Base-by-base conservation (phyloP, 2,113 vertebrate genomes). In the Melospiza georgiana region DNA sequence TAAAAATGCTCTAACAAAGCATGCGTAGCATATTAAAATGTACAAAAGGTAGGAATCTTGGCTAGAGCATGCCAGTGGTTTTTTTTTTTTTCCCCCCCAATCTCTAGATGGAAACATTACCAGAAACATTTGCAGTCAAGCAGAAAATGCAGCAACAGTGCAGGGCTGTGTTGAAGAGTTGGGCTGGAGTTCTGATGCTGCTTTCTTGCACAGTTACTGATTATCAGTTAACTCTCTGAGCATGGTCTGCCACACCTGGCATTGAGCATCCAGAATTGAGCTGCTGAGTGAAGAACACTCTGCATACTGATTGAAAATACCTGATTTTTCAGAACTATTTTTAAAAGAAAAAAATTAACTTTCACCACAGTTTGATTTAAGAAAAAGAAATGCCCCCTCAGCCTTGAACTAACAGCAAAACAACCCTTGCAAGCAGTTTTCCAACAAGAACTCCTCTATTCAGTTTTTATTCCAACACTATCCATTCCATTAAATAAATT, bases 331-430 rank as follows among this genome's bases (percentile, higher is more conserved):
- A 16, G 17, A 63, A 49, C 3, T 31, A 3, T n/a, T 88, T 93
- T 68, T 48, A 4, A 62, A 49, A 59, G n/a, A 39, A 67, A 41
- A 41, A 8, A 57, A 58, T 16, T 22, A 31, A 30, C 6, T 67
- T 72, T 58, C 31, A 37, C 12, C 4, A 27, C 17, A 19, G 9
- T 66, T 90, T 49, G 35, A 33, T 57, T 75, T 59, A 57, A 66
- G 39, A 11, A 79, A 44, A 44, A 61, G 11, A 43, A 89, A 31
- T 17, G 30, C 15, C 9, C 2, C 6, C 24, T 0, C 0, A 0
- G 8, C 12, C 17, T 67, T 0, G 0, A 35, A 39, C 19, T 35
- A 69, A 11, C 5, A 66, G 46, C 19, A 76, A 62, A 84, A 28
- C 21, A 18, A 4, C 11, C 9, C 18, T 41, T 11, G 3, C 27